A percentile compares a stretch with the other conserved stretches of the same genome.
phyloP scores from a whole-genome alignment of 2,888 invertebrate genomes.

The Lasioglossum zephyrum region DNA sequence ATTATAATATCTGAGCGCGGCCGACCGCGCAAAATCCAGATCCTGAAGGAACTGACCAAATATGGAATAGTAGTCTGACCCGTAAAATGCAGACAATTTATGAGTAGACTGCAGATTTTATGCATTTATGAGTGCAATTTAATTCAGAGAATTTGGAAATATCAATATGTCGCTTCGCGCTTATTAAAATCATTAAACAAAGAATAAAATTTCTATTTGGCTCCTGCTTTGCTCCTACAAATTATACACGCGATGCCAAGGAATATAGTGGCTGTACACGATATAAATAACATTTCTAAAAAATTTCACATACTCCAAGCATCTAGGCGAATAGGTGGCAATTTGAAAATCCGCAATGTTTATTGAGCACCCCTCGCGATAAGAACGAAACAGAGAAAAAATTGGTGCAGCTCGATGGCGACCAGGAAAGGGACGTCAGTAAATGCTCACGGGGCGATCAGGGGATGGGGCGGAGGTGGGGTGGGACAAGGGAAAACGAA shows the following conservation, averaged over 20 bases:
- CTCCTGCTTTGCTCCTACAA: no score
- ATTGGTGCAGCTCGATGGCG: constrained; percentile 29
- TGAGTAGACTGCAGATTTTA: no score
- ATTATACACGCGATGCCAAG: no score
- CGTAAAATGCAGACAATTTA: not conserved
- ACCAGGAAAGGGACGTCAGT: constrained; percentile 31
- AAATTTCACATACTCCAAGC: no score
- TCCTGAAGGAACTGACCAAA: not conserved
- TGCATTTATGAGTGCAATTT: no score
- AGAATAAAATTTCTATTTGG: no score
- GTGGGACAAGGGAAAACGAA: constrained; percentile 34
- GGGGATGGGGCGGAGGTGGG: constrained; percentile 67
- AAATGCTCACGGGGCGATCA: constrained; percentile 17
- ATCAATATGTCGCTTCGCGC: no score
- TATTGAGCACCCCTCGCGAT: constrained; percentile 1
- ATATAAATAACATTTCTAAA: no score
- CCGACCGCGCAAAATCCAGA: not conserved
- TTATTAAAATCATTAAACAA: no score
- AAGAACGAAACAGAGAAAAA: constrained; percentile 56
- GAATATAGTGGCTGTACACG: not conserved
- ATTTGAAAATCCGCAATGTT: not conserved
- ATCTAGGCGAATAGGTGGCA: not conserved
- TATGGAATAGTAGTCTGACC: not conserved
- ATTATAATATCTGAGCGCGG: not conserved
- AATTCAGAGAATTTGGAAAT: no score